Percentiles rank a stretch among this genome's conserved stretches.
Conservation (phyloP, 2,888 invertebrate genomes). For the Phyllotreta cruciferae region DNA sequence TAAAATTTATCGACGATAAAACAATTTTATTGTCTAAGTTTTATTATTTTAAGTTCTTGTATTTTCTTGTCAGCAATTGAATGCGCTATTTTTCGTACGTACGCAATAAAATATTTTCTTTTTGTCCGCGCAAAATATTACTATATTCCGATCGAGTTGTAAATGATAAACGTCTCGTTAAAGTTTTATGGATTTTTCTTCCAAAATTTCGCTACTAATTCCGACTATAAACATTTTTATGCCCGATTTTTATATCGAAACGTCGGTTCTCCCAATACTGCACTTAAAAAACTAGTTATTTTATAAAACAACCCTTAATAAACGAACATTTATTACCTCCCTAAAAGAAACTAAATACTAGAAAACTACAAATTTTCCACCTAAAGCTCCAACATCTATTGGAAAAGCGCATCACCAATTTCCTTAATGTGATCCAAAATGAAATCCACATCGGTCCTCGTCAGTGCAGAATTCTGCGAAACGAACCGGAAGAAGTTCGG, state of each 20-base stretch:
- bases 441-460: constrained; percentile 65
- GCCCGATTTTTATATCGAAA: background rate
- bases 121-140: constrained; percentile 50
- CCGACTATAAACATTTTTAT: background rate
- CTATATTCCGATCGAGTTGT: constrained; percentile 54
- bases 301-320: too few species aligned
- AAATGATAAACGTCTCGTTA: constrained; percentile 55
- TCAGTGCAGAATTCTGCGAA: constrained; percentile 68
- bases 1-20: constrained; percentile 60
- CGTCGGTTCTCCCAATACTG: too few species aligned
- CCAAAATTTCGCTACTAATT: background rate
- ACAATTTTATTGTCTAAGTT: constrained; percentile 60
- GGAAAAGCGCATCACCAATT: constrained; percentile 59
- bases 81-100: constrained; percentile 57
- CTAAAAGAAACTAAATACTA: background rate
- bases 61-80: constrained; percentile 61
- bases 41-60: constrained; percentile 61
- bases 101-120: constrained; percentile 58
- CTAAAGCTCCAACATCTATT: constrained; percentile 19
- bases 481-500: constrained; percentile 75
- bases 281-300: too few species aligned
- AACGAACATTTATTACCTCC: constrained; percentile 5
- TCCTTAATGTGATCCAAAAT: constrained; percentile 68
- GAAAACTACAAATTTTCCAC: background rate
- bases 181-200: constrained; percentile 44